Percentiles rank a stretch among this genome's conserved stretches.
Conservation (phyloP, 2,113 vertebrate genomes). For the Colistium nudipinnis region DNA sequence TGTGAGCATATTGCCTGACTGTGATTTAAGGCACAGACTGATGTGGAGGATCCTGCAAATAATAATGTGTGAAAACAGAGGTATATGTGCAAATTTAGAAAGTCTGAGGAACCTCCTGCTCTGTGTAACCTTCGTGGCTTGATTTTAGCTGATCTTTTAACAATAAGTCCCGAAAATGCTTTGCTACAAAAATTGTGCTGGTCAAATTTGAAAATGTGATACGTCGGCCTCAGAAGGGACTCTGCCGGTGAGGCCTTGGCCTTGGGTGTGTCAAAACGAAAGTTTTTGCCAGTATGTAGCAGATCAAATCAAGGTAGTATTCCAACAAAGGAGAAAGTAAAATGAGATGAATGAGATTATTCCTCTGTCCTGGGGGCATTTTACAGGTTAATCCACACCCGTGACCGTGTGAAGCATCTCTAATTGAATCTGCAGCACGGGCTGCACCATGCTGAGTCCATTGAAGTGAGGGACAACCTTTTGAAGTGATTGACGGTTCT, state of each 20-base stretch:
- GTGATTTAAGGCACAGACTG: background rate
- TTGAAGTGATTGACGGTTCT: background rate
- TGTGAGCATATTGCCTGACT: conserved; percentile 23
- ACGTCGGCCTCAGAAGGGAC: background rate
- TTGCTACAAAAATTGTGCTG: no score
- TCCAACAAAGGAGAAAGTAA: background rate
- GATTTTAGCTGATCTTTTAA: background rate
- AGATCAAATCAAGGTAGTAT: background rate
- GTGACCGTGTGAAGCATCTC: background rate
- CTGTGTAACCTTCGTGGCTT: background rate
- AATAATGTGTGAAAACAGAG: background rate
- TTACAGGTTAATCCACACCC: background rate
- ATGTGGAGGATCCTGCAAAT: background rate
- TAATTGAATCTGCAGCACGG: background rate
- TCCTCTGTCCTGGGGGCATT: background rate
- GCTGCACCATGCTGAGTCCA: background rate
- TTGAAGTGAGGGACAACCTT: background rate
- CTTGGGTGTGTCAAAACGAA: background rate
- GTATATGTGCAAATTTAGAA: no score
- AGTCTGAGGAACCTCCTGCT: no score
- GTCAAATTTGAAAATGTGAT: background rate
- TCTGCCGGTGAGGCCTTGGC: background rate
- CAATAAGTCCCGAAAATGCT: no score
- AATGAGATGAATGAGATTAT: background rate
- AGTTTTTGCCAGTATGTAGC: background rate